phyloP scores from a whole-genome alignment of 2,797 vertebrate genomes.

The Coranthus polyacanthus region DNA sequence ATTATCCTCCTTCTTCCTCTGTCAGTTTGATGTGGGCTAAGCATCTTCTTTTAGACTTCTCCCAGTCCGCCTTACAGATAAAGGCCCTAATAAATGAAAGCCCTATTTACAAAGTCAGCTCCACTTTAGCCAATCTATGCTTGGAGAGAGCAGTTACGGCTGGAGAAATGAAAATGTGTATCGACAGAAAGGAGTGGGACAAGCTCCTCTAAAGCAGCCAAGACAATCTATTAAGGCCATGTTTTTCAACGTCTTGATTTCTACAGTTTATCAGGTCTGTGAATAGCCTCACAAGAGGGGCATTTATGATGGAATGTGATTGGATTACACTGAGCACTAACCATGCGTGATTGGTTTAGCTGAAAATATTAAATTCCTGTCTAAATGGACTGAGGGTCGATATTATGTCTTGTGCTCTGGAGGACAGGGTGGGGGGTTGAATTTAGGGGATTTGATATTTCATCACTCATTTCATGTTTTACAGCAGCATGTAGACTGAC shows the following conservation, averaged over 20 bases:
- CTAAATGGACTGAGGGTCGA: slow-evolving; percentile 80
- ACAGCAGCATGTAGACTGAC: slow-evolving; percentile 76
- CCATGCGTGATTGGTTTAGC: slow-evolving; percentile 85
- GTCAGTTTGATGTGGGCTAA: slow-evolving; percentile 74
- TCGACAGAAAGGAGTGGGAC: slow-evolving; percentile 73
- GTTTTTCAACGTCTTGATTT: slow-evolving; percentile 84
- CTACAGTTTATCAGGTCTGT: slow-evolving; percentile 82
- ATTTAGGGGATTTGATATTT: slow-evolving; percentile 83
- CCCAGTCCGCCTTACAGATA: slow-evolving; percentile 79
- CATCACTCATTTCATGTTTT: slow-evolving; percentile 82
- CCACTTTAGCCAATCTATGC: slow-evolving; percentile 82
- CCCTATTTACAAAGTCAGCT: slow-evolving; percentile 86
- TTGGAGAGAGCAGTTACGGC: slow-evolving; percentile 76
- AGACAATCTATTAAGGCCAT: slow-evolving; percentile 83
- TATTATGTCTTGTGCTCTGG: slow-evolving; percentile 75
- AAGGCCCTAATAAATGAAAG: slow-evolving; percentile 86
- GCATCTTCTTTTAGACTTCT: slow-evolving; percentile 82
- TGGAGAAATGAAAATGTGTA: slow-evolving; percentile 80
- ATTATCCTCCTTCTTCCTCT: slow-evolving; percentile 82
- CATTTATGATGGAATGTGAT: slow-evolving; percentile 81
- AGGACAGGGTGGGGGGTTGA: slow-evolving; percentile 42
- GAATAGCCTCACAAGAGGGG: slow-evolving; percentile 74
- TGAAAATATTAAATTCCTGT: slow-evolving; percentile 87
- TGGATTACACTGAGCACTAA: slow-evolving; percentile 85
- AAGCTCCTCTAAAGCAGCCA: slow-evolving; percentile 75